Conservation (phyloP, 92 coral and sea anemone species). For the Nematostella vectensis region DNA sequence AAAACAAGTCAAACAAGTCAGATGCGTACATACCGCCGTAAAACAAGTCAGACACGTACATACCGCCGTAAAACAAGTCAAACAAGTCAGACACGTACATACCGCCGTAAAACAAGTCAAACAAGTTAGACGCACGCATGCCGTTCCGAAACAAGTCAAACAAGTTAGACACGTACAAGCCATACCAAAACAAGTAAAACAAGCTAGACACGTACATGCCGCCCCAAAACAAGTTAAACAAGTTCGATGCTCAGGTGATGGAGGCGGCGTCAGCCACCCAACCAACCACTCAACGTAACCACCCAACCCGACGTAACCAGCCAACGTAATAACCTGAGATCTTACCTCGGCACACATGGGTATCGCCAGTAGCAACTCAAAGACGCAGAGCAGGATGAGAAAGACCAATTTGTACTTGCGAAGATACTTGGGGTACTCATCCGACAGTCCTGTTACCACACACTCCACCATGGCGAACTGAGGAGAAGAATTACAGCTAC, state of each 20-base stretch:
- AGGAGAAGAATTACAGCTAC: no score
- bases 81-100: conserved; percentile 38
- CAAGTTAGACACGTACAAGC: conserved; percentile 41
- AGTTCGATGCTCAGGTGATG: conserved; percentile 38
- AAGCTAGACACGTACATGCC: conserved; percentile 46
- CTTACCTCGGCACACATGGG: conserved; percentile 82
- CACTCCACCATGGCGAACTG: conserved; percentile 89
- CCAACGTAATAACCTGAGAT: no score
- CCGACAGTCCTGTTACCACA: conserved; percentile 79
- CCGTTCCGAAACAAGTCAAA: conserved; percentile 25
- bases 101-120: conserved; percentile 41
- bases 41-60: no score
- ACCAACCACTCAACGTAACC: no score
- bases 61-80: background rate
- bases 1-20: background rate
- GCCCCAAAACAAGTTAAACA: conserved; percentile 41
- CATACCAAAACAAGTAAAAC: conserved; percentile 22
- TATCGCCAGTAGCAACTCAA: conserved; percentile 56
- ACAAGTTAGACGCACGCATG: conserved; percentile 49
- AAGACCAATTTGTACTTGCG: conserved; percentile 61
- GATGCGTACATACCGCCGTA: conserved; percentile 61
- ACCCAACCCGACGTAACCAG: no score
- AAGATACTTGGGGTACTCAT: conserved; percentile 84
- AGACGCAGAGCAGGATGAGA: conserved; percentile 32
- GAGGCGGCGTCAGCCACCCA: background rate